Evolutionary conservation across 2,797 vertebrate genomes (phyloP), one percentile per base, ranked within the genome.

Genomic region (Delichon dasypus): DNA sequence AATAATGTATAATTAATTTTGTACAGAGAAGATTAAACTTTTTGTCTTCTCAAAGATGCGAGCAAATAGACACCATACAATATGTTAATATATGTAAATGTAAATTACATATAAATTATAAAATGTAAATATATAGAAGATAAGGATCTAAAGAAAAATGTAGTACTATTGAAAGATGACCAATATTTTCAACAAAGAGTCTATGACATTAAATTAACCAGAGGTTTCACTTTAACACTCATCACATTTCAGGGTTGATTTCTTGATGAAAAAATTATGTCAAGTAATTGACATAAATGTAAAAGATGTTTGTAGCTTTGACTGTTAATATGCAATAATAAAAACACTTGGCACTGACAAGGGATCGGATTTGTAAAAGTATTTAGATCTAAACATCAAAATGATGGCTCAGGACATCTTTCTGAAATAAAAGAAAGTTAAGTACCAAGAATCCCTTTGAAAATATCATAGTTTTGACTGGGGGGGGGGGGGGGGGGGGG

Each of bases 1-100:
- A n/a, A n/a, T n/a, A n/a, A n/a, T n/a, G 38, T 72, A 67, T 65
- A 91, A 78, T 44, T 94, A 71, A 91, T 96, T 95, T 92, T 27
- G 8, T 89, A 75, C 62, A 82, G 68, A 88, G 38, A 93, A 15
- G 34, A 95, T 75, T 89, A 84, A 75, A 75, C 18, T 58, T 86
- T 71, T 76, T 65, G 42, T 67, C 95, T 96, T 76, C 36, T 79
- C 62, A 92, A 81, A 71, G 30, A 90, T 34, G 64, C 16, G 22
- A 80, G 14, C 32, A 91, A 94, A 84, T 26, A 47, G 11, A 72
- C 17, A 48, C 5, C 32, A 42, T 26, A 70, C 1, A 22, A 82
- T 79, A 85, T 15, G 19, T 68, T 81, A n/a, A n/a, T n/a, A n/a
- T n/a, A n/a, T n/a, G n/a, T n/a, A n/a, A n/a, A n/a, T n/a, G n/a